phyloP scores from a whole-genome alignment of 2,797 vertebrate species.

The Takifugu ocellatus region DNA sequence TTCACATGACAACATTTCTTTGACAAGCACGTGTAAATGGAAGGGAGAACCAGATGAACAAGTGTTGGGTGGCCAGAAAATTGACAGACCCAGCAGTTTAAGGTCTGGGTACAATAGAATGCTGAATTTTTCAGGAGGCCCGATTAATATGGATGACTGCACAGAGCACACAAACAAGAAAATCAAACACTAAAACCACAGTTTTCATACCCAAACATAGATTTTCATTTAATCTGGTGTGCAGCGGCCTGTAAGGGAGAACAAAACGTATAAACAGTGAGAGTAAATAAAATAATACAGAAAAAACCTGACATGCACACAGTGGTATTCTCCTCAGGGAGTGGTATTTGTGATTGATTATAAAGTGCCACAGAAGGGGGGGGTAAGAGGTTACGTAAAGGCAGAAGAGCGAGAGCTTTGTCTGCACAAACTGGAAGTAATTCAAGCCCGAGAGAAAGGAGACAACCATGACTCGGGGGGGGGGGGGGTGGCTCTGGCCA shows the following conservation, averaged over 20 bases:
- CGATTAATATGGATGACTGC: not conserved
- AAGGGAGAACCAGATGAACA: constrained; percentile 17
- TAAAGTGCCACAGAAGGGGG: constrained; percentile 13
- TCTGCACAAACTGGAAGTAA: constrained; percentile 40
- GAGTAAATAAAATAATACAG: constrained; percentile 2
- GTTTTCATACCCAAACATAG: not conserved
- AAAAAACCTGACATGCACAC: not conserved
- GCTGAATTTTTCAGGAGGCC: not conserved
- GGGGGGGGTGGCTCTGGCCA: constrained; percentile 21
- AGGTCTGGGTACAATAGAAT: too few relatives aligned
- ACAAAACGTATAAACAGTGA: not conserved
- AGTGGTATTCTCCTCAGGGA: constrained; percentile 14
- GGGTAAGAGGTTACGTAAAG: constrained; percentile 58
- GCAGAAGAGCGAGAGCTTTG: constrained; percentile 62
- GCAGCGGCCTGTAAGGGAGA: too few relatives aligned
- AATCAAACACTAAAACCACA: not conserved
- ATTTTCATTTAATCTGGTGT: too few relatives aligned
- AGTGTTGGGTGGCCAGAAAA: constrained; percentile 16
- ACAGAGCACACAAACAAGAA: not conserved
- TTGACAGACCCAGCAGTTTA: not conserved
- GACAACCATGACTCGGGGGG: constrained; percentile 48
- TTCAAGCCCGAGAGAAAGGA: constrained; percentile 51
- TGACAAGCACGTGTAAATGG: not conserved
- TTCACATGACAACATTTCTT: constrained; percentile 5
- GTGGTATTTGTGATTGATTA: constrained; percentile 16